These are phyloP conservation scores for Ophiothrix spiculata DNA, from an alignment of 35 echinoderm and acorn worm genomes.

Conservation along the genomic window DNA sequence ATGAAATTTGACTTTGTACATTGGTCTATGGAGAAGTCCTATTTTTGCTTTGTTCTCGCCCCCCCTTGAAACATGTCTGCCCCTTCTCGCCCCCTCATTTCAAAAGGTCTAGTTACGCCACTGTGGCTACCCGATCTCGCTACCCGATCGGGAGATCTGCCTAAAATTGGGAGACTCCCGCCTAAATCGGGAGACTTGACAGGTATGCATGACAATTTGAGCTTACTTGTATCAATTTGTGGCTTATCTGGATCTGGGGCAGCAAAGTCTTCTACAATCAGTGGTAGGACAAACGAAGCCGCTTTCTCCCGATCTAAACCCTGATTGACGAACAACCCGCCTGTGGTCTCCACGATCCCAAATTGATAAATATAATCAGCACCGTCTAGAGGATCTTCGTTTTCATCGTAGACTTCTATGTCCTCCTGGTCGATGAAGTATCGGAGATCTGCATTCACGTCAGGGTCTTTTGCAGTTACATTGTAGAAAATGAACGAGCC, in stretches of 20 bases:
- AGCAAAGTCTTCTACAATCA: conserved; percentile 50
- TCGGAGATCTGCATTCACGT: neutral
- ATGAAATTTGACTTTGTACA: no score
- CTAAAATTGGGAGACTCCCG: no score
- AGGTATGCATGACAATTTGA: neutral
- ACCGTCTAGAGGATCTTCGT: neutral
- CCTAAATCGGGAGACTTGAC: no score
- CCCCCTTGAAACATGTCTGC: no score
- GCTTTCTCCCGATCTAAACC: conserved; percentile 44
- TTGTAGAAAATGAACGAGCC: neutral
- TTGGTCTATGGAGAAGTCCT: no score
- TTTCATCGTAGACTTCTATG: neutral
- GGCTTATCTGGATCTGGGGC: conserved; percentile 8
- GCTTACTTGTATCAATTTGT: neutral
- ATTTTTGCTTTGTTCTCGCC: no score
- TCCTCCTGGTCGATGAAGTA: neutral
- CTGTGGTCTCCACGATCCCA: conserved; percentile 21
- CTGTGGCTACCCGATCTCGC: no score
- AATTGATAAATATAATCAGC: conserved; percentile 15
- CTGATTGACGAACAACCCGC: conserved; percentile 12
- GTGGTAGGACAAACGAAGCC: neutral
- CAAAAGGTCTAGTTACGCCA: no score
- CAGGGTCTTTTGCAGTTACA: neutral
- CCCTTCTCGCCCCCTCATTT: no score
- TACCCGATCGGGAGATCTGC: no score